Conservation (phyloP, 2,113 vertebrate genomes). For the Oplegnathus fasciatus region DNA sequence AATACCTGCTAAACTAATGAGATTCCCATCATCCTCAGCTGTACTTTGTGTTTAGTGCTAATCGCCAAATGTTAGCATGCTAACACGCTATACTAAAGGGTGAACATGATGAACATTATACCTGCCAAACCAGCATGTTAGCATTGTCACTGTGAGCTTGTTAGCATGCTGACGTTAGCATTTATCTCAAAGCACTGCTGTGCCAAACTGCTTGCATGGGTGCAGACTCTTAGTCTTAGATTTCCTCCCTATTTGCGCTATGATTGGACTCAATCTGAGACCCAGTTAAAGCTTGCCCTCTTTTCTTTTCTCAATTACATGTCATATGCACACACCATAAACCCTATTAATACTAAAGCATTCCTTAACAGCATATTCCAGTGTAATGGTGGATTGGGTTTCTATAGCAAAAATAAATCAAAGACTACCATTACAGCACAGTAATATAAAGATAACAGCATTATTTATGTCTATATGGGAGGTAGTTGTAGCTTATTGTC, state of each 20-base stretch:
- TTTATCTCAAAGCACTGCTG: constrained; percentile 13
- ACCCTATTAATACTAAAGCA: background rate
- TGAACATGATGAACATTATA: background rate
- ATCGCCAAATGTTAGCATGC: background rate
- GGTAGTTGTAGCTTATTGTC: constrained; percentile 21
- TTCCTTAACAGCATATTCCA: background rate
- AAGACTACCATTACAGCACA: background rate
- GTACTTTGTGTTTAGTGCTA: background rate
- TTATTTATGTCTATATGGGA: constrained; percentile 44
- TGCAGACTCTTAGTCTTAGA: background rate
- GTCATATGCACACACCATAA: constrained; percentile 18
- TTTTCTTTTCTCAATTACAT: constrained; percentile 45
- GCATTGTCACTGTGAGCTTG: background rate
- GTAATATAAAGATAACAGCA: constrained; percentile 18
- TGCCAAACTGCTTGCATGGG: background rate
- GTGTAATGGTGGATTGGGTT: background rate
- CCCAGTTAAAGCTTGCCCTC: constrained; percentile 41
- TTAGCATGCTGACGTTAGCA: constrained; percentile 4
- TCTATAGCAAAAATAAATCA: constrained; percentile 10
- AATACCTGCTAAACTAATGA: background rate
- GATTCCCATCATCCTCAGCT: background rate
- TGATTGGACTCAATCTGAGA: constrained; percentile 38
- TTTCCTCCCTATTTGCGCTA: constrained; percentile 28
- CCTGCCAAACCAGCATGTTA: background rate
- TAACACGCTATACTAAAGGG: background rate